Conservation (phyloP, 2,888 invertebrate genomes). For the Drosophila lacicola region DNA sequence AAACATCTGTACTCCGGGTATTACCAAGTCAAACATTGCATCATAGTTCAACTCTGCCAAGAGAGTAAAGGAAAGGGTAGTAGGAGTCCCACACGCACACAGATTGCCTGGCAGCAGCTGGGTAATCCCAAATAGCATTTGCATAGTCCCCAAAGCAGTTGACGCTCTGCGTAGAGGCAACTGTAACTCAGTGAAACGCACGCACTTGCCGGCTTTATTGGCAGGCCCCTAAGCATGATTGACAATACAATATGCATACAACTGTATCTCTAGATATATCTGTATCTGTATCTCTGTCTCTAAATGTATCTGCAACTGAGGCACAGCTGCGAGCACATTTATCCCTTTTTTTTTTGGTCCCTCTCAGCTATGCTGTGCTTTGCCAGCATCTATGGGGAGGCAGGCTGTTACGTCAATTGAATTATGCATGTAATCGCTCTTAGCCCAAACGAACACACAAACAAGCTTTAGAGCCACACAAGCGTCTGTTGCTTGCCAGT, state of each 20-base stretch:
- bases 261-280: slow-evolving; percentile 29
- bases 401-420: slow-evolving; percentile 71
- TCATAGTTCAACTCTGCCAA: slow-evolving; percentile 19
- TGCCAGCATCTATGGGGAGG: neutral
- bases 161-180: slow-evolving; percentile 5
- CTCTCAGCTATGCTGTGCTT: no score
- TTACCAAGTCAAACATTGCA: neutral
- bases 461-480: slow-evolving; percentile 1
- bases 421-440: slow-evolving; percentile 76
- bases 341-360: slow-evolving; percentile 53
- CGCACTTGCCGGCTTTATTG: slow-evolving; percentile 39
- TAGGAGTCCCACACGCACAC: neutral
- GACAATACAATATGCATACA: slow-evolving; percentile 52
- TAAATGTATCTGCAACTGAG: slow-evolving; percentile 20
- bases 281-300: slow-evolving; percentile 18
- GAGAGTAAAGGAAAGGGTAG: neutral
- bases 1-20: neutral
- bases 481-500: slow-evolving; percentile 2
- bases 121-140: slow-evolving; percentile 61
- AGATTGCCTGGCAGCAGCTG: slow-evolving; percentile 34
- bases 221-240: slow-evolving; percentile 65
- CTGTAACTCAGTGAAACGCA: slow-evolving; percentile 21
- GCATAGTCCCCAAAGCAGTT: slow-evolving; percentile 53
- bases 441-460: slow-evolving; percentile 20
- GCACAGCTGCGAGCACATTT: slow-evolving; percentile 45